These are phyloP conservation scores for Eristalis pertinax DNA, from an alignment of 2,888 invertebrate species.

Conservation along the genomic window DNA sequence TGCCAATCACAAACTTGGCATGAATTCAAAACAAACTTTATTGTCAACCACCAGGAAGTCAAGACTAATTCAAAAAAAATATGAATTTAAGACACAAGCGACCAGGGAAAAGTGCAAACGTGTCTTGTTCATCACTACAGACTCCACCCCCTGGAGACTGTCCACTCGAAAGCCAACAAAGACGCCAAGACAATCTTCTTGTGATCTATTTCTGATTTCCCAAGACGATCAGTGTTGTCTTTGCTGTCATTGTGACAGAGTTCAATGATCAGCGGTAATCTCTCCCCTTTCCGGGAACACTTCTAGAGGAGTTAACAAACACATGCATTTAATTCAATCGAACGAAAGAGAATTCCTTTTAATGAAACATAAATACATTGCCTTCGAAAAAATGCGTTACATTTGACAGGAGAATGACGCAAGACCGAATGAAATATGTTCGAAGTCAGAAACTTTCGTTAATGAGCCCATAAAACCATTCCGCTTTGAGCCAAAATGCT, in stretches of 20 bases:
- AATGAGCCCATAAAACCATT: background rate
- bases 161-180: background rate
- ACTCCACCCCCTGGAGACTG: background rate
- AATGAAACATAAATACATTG: background rate
- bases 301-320: background rate
- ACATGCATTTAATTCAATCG: background rate
- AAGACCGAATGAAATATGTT: background rate
- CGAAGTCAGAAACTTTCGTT: background rate
- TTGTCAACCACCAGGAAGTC: background rate
- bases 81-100: background rate
- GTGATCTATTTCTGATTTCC: background rate
- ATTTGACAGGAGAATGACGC: background rate
- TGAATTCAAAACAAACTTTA: background rate
- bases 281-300: background rate
- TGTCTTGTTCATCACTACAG: too few relatives aligned
- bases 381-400: background rate
- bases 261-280: background rate
- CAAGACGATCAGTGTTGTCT: too few relatives aligned
- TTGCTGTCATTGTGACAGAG: background rate
- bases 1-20: background rate
- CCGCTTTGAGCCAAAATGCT: background rate
- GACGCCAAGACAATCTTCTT: background rate
- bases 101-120: background rate
- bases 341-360: background rate
- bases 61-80: background rate